Percentiles rank a stretch among this genome's conserved stretches.
These are phyloP conservation scores for Regulus satrapa DNA, from an alignment of 2,113 vertebrate genomes.

Conservation along the genomic window DNA sequence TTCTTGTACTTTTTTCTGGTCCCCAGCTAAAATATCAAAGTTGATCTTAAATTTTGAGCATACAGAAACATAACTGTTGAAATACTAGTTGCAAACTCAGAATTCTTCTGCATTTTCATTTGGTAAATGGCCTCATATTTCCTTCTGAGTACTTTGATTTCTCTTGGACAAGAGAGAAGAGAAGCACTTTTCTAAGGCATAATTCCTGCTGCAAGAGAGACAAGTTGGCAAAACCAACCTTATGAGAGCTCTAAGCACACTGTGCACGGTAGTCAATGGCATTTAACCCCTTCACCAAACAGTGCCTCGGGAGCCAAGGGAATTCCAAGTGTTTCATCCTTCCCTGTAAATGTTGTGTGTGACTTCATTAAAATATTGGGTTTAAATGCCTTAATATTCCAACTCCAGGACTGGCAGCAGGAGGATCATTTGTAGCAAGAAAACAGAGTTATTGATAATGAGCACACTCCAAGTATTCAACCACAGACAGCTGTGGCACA, in stretches of 20 bases:
- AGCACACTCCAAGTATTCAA: not conserved
- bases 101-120: not conserved
- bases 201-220: not conserved
- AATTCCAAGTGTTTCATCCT: not conserved
- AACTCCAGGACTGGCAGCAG: not conserved
- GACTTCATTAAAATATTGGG: fast-evolving
- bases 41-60: not conserved
- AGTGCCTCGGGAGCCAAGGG: not conserved
- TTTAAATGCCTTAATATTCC: not conserved
- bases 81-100: not conserved
- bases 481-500: not conserved
- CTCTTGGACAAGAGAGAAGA: not conserved
- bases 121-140: not conserved
- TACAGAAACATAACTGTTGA: fast-evolving
- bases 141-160: not conserved
- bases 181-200: not conserved
- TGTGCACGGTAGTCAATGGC: too few species aligned
- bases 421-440: not conserved
- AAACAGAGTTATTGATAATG: not conserved
- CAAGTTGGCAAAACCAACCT: not conserved
- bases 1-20: not conserved
- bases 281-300: not conserved
- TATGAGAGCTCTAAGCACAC: not conserved
- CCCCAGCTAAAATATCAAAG: not conserved
- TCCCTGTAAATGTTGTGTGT: not conserved